These are phyloP conservation scores for Phyllotis vaccarum DNA, from an alignment of 2,797 vertebrate species.

Conservation along the genomic window DNA sequence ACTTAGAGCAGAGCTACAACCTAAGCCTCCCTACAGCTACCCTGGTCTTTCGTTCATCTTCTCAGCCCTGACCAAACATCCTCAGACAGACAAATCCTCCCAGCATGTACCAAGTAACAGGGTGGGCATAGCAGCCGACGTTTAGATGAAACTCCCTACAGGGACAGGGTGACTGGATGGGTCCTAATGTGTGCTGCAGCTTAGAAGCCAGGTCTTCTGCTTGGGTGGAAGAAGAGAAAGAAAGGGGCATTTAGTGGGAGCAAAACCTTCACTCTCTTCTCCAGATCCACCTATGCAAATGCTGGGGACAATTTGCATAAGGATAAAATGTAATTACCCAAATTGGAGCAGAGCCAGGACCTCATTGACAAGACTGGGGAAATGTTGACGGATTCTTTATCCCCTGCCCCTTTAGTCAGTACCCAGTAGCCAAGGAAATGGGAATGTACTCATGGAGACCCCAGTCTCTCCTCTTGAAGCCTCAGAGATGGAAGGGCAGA, in stretches of 20 bases:
- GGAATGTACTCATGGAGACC: constrained; percentile 40
- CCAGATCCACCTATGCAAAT: constrained; percentile 60
- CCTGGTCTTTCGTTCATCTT: neutral
- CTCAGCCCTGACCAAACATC: neutral
- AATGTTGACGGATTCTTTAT: constrained; percentile 46
- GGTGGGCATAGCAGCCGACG: neutral
- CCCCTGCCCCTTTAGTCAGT: neutral
- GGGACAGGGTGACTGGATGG: rapidly evolving
- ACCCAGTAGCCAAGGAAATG: constrained; percentile 36
- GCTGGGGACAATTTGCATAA: constrained; percentile 58
- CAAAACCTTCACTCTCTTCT: neutral
- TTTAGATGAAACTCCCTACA: neutral
- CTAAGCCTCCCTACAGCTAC: neutral
- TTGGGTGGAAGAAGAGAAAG: neutral
- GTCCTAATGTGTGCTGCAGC: neutral
- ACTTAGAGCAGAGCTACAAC: neutral
- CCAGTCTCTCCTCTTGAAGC: neutral
- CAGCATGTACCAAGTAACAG: neutral
- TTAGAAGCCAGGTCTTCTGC: neutral
- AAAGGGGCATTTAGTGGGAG: neutral
- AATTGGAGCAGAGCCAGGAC: constrained; percentile 76
- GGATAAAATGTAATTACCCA: constrained; percentile 73
- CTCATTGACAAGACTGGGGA: constrained; percentile 44
- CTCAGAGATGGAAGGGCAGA: neutral
- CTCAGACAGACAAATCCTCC: neutral